Conservation (phyloP, 2,888 invertebrate species). For the Osmoderma eremita region DNA sequence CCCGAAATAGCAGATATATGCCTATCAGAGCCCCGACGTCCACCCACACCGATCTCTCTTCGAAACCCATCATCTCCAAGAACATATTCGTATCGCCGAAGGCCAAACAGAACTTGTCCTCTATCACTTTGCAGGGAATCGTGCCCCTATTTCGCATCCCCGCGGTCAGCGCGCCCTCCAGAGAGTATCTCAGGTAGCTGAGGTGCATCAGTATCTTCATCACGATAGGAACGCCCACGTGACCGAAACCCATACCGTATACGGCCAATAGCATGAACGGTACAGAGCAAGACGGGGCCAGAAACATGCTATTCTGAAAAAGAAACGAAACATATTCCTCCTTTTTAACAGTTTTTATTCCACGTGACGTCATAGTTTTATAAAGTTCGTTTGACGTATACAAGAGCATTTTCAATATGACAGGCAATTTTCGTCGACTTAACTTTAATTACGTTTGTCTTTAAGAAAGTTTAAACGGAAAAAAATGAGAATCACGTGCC, state of each 20-base stretch:
- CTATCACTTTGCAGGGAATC: constrained; percentile 77
- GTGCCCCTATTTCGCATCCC: constrained; percentile 80
- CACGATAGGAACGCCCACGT: constrained; percentile 73
- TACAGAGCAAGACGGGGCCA: constrained; percentile 87
- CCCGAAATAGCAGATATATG: constrained; percentile 73
- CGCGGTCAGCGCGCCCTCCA: constrained; percentile 80
- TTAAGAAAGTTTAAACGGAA: no score
- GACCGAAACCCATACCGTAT: constrained; percentile 86
- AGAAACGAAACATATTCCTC: constrained; percentile 17
- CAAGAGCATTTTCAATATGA: background rate
- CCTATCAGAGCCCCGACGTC: constrained; percentile 72
- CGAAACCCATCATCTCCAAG: constrained; percentile 79
- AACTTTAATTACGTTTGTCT: no score
- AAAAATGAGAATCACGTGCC: no score
- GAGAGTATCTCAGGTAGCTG: constrained; percentile 77
- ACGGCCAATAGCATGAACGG: constrained; percentile 89
- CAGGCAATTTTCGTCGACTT: no score
- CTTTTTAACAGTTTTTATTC: background rate
- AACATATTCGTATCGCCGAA: constrained; percentile 80
- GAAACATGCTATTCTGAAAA: constrained; percentile 85
- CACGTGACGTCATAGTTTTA: background rate
- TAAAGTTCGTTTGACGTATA: background rate
- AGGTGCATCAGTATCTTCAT: constrained; percentile 83
- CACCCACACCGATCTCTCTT: constrained; percentile 73
- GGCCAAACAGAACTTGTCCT: constrained; percentile 77